These are phyloP conservation scores for Micrastur ruficollis DNA, from an alignment of 2,797 vertebrate genomes.

Conservation along the genomic window DNA sequence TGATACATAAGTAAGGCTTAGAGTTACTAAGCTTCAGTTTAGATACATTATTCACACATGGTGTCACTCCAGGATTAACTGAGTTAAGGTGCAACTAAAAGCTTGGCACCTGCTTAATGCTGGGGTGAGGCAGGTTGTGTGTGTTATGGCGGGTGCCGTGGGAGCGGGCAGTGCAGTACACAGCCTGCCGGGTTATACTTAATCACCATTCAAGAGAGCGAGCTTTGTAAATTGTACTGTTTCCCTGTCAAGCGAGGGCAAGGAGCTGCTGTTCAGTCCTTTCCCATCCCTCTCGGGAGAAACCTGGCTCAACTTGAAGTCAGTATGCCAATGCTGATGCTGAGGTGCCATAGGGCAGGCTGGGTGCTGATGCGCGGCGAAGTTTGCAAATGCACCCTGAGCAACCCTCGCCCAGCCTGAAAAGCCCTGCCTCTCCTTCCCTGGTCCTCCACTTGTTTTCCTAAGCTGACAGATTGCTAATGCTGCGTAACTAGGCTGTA, in stretches of 20 bases:
- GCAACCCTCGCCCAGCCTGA: not conserved
- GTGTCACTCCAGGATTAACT: not conserved
- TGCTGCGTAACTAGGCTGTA: not conserved
- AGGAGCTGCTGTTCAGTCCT: not conserved
- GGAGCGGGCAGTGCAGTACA: too few relatives aligned
- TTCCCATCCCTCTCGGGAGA: not conserved
- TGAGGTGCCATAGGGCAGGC: not conserved
- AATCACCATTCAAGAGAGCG: not conserved
- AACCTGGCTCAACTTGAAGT: not conserved
- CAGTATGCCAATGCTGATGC: not conserved
- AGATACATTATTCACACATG: accelerated
- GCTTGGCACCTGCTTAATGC: not conserved
- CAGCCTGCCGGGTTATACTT: too few relatives aligned
- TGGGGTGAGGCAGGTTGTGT: not conserved
- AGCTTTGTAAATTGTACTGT: not conserved
- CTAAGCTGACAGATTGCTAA: not conserved
- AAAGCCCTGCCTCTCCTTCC: not conserved
- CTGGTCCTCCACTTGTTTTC: not conserved
- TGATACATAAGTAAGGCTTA: not conserved
- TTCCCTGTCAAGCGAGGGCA: not conserved
- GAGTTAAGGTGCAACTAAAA: not conserved
- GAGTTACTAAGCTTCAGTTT: not conserved
- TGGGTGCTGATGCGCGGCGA: not conserved
- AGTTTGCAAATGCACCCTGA: not conserved
- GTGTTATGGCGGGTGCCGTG: not conserved